Base-by-base conservation (phyloP, 2,888 invertebrate genomes). In the Sinopyrophorus schimmeli region DNA sequence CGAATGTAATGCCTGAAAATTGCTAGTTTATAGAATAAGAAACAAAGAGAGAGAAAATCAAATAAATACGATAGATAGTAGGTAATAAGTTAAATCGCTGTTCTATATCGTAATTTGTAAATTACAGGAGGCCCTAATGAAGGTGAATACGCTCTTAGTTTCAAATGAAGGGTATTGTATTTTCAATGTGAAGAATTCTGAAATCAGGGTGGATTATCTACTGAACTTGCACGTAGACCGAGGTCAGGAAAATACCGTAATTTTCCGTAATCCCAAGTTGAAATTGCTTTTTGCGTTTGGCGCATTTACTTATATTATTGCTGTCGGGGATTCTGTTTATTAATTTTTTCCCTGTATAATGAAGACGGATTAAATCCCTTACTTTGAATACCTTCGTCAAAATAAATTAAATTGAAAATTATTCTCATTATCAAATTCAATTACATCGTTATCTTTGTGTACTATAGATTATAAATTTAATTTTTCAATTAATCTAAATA, bases 191-290 rank as follows among this genome's bases (percentile, higher is more conserved):
- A 53, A 42, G 47, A 18, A 38, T 41, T 42, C 41, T 31, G 38
- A 49, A 53, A 53, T 53, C 53, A 53, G 46, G 42, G 53, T 49
- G 40, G 21, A 53, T 53, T 53, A 48, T 53, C 42, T 48, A 49
- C 38, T 46, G 38, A 46, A 46, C 31, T 53, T 32, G 42, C 43
- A 35, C 47, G 47, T 52, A 52, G 54, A 52, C 55, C 53, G 51
- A 55, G 58, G 58, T 58, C 58, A 52, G 55, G 58, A 58, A 54
- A 58, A 58, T 53, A 53, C 26, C 55, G 47, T 47, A 55, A 55
- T 55, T 57, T 54, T 49, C 47, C 32, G 20, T 38, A 47, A 42
- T 52, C 21, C n/a, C 37, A 15, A 28, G 10, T 16, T 32, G 15
- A 44, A 44, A 38, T 44, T 44, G 41, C n/a, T n/a, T 40, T 47